Evolutionary conservation across 2,888 invertebrate species (phyloP), one percentile per base, ranked within the genome.

Genomic region (Mesoligia furuncula): DNA sequence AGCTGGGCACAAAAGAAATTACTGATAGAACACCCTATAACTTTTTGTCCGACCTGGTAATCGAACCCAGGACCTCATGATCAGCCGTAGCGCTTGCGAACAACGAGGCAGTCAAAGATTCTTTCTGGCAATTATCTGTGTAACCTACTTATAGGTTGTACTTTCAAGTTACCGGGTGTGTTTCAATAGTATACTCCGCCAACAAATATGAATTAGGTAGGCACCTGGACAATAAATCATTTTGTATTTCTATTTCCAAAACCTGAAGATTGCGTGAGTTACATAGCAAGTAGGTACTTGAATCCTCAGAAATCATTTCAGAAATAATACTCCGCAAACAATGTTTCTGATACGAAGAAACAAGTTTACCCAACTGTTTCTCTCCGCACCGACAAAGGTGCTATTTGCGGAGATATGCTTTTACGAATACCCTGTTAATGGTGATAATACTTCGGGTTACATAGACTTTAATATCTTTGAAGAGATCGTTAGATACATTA

Each of bases 361-460:
- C 79, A 80, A 89, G 85, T 88, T 88, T 77, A 72, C 59, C 31
- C 73, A 90, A 90, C 89, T 90, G 90, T 90, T 87, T 82, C 86
- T 80, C 79, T 73, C 78, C 69, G 71, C 67, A 62, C 64, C 80
- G 45, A 85, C 85, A 90, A 89, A 89, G 88, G 81, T 86, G 81
- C 79, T 80, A 83, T 86, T 85, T 68, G 17, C 65, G 36, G 61
- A 80, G 86, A 77, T 85, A 84, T 82, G 82, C 80, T 77, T 89
- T 89, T 81, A 66, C 79, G 75, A 84, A 85, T 84, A 81, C 64
- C 73, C 69, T 80, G 51, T 77, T 80, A 77, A 70, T 67, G 70
- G 67, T 72, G 31, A 82, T 80, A 75, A 77, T 68, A 74, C 62
- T 75, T 76, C 24, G 24, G 64, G 42, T 65, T 51, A 75, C 20